Conservation (phyloP, 2,113 vertebrate species). For the Chloropsis cyanopogon region DNA sequence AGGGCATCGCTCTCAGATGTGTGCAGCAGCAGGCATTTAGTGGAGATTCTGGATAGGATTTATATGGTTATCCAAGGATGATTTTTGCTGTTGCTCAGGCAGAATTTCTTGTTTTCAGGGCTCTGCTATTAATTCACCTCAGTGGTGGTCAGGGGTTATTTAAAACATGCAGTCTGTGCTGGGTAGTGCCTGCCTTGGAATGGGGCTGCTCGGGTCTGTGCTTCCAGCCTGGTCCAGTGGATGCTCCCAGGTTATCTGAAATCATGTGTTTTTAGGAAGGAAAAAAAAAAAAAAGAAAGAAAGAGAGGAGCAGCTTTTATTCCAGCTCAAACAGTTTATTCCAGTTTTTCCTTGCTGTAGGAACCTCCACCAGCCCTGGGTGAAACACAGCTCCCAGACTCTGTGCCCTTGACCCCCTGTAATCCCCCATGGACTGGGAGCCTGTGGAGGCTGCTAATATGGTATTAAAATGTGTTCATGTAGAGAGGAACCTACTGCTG, state of each 20-base stretch:
- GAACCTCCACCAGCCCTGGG: neutral
- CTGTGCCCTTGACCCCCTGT: neutral
- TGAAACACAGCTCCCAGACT: neutral
- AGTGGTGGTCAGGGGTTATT: neutral
- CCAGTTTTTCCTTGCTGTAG: neutral
- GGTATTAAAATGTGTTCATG: neutral
- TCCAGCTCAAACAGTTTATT: neutral
- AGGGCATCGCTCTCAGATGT: neutral
- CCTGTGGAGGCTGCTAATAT: neutral
- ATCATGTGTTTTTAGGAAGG: neutral
- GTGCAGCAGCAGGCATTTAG: neutral
- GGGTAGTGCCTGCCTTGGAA: neutral
- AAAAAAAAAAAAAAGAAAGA: fast-evolving
- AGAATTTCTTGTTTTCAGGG: neutral
- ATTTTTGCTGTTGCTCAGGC: neutral
- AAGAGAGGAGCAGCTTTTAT: neutral
- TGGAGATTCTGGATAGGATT: neutral
- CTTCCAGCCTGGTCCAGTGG: neutral
- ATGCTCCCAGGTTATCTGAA: neutral
- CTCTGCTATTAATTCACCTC: neutral
- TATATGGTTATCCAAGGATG: neutral
- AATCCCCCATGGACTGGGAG: neutral
- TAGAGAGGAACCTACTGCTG: neutral
- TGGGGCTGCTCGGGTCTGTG: neutral
- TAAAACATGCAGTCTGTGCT: neutral